Evolutionary conservation across 2,888 invertebrate species (phyloP).

Genomic region (Camptogramma bilineatum): DNA sequence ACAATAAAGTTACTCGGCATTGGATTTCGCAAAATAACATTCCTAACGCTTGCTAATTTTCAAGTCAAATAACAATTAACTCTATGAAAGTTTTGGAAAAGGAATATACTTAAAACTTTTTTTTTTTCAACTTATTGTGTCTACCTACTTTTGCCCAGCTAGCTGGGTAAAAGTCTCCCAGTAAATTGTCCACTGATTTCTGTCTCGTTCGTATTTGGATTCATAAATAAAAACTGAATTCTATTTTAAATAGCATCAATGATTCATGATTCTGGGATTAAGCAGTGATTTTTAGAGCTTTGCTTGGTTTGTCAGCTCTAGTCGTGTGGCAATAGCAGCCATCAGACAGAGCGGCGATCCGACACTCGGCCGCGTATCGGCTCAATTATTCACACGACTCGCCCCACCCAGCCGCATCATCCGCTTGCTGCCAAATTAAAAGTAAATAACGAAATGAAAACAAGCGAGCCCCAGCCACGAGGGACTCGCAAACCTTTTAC

Average conservation of each 20-base stretch:
- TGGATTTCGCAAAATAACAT: conserved; percentile 5
- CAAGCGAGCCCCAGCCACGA: conserved; percentile 75
- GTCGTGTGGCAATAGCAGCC: conserved; percentile 40
- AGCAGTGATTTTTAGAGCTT: background rate
- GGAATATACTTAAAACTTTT: background rate
- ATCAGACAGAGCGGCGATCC: conserved; percentile 51
- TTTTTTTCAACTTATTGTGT: too few species aligned
- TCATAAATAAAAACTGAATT: too few species aligned
- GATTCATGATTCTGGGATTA: background rate
- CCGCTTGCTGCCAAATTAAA: conserved; percentile 85
- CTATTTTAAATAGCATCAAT: background rate
- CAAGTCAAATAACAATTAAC: background rate
- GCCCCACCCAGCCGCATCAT: conserved; percentile 73
- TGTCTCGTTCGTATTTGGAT: too few species aligned
- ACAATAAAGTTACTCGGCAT: conserved; percentile 27
- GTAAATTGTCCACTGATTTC: too few species aligned
- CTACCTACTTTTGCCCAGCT: too few species aligned
- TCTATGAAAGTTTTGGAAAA: background rate
- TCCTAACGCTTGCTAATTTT: background rate
- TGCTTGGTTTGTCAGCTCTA: conserved; percentile 15
- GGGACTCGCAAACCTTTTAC: conserved; percentile 85
- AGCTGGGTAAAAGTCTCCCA: too few species aligned
- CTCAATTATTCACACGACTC: conserved; percentile 82
- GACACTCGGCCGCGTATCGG: conserved; percentile 65
- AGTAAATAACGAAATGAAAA: conserved; percentile 86